Percentiles rank a stretch among this genome's conserved stretches.
Conservation (phyloP, 1,140 invertebrate genomes). For the Orussus abietinus region DNA sequence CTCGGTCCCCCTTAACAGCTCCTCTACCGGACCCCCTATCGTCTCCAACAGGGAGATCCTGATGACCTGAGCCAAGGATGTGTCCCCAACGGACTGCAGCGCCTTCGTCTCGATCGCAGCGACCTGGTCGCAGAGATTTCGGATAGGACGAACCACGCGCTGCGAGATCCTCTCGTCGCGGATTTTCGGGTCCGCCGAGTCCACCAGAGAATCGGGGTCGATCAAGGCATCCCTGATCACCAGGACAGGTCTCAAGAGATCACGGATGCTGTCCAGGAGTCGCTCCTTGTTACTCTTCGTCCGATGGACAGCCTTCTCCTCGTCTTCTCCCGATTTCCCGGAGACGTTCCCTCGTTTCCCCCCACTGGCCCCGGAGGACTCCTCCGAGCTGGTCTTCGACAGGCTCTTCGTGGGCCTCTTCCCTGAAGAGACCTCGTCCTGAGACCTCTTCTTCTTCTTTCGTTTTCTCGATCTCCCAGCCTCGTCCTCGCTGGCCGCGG, state of each 20-base stretch:
- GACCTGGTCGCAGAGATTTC: constrained; percentile 38
- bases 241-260: constrained; percentile 31
- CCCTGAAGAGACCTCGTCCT: too few species aligned
- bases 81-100: constrained; percentile 33
- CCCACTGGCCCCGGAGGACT: constrained; percentile 21
- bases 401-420: constrained; percentile 18
- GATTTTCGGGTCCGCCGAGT: constrained; percentile 3
- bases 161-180: constrained; percentile 28
- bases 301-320: too few species aligned
- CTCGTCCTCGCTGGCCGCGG: too few species aligned
- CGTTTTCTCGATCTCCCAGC: constrained; percentile 11
- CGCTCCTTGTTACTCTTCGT: constrained; percentile 30
- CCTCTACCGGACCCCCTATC: constrained; percentile 43
- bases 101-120: constrained; percentile 34
- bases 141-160: constrained; percentile 33
- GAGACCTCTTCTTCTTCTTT: constrained; percentile 24
- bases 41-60: constrained; percentile 41
- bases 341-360: background rate
- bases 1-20: constrained; percentile 41
- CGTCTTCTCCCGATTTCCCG: constrained; percentile 9
- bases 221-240: constrained; percentile 34
- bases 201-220: constrained; percentile 27
- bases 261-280: constrained; percentile 26
- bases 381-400: constrained; percentile 26
- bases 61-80: constrained; percentile 30